Base-by-base conservation (phyloP, 2,113 vertebrate genomes). In the Heterocephalus glaber region DNA sequence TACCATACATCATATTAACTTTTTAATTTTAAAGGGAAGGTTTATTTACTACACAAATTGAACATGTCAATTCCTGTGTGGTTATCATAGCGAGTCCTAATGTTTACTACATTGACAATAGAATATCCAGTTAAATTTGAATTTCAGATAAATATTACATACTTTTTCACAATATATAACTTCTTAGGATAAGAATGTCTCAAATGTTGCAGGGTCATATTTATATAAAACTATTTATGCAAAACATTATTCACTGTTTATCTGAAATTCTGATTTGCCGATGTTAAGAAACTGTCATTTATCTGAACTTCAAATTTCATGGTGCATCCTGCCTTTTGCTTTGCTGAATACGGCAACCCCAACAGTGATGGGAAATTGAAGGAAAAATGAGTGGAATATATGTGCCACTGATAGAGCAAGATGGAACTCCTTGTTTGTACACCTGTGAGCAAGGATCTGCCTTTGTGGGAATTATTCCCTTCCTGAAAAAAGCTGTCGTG, bases 251-350 rank as follows among this genome's bases (percentile, higher is more conserved):
- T 22, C 61, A 82, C 33, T 66, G n/a, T 52, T 80, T 94, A 76
- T 28, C 24, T 92, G 47, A 94, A 89, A 83, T 83, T 60, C 17
- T 84, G 65, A 41, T 91, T 54, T 81, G 80, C 35, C 41, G 85
- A 66, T 49, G 66, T 5, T 54, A 41, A 58, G 77, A 68, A 94
- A 93, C 54, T 54, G 38, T 58, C 80, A 8, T 72, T 87, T 65
- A 54, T 26, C 19, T 60, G 41, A 90, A 84, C 84, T 90, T 95
- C 47, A 87, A 5, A 74, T 79, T 88, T n/a, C 61, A 2, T 6
- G 35, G 5, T 63, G 22, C 30, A 74, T 20, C 12, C 14, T 90
- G 4, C 26, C 38, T 89, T 94, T 86, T 70, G 58, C 35, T 81
- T 94, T 94, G 76, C 26, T 89, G 24, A 82, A 35, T 86, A 38